phyloP scores from a whole-genome alignment of 2,888 invertebrate species.

The Catocala fraxini region DNA sequence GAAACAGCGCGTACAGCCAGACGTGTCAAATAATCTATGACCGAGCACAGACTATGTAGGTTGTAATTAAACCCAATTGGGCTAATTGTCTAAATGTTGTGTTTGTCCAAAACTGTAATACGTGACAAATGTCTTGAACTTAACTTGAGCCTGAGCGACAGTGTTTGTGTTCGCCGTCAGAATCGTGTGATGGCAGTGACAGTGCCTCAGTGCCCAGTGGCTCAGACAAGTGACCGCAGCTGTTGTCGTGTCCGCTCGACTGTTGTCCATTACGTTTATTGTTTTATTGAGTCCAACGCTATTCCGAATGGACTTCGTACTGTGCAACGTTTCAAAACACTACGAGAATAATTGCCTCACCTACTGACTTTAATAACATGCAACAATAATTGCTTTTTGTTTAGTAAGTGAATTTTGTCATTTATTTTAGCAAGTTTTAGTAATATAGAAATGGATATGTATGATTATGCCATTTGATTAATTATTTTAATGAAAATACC shows the following conservation, averaged over 20 bases:
- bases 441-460: no score
- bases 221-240: conserved; percentile 6
- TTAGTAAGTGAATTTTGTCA: no score
- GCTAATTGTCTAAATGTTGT: conserved; percentile 8
- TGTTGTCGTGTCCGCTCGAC: conserved; percentile 9
- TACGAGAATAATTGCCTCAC: neutral
- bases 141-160: neutral
- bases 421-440: no score
- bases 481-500: no score
- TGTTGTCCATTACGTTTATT: conserved; percentile 20
- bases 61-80: conserved; percentile 13
- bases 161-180: neutral
- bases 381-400: neutral
- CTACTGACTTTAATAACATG: neutral
- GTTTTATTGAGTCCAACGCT: conserved; percentile 24
- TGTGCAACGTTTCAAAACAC: conserved; percentile 9
- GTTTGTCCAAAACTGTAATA: neutral
- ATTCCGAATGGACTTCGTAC: conserved; percentile 13
- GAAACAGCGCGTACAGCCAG: neutral
- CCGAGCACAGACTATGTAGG: conserved; percentile 8
- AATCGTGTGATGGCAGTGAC: neutral
- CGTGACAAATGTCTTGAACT: neutral
- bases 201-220: neutral
- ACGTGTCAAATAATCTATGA: conserved; percentile 7
- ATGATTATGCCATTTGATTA: no score